Conservation (phyloP, 2,888 invertebrate species). For the Norana najaformis region DNA sequence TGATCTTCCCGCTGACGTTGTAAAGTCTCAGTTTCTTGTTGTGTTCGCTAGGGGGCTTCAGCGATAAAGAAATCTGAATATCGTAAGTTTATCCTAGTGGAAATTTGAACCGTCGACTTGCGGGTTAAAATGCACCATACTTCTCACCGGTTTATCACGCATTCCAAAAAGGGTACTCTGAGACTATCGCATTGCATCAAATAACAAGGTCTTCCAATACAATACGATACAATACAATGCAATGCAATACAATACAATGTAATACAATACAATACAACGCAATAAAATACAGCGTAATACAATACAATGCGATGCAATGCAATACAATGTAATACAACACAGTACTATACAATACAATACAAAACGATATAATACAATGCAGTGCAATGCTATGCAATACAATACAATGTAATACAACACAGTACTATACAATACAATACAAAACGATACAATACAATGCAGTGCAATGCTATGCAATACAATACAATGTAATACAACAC, state of each 20-base stretch:
- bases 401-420: too few species aligned
- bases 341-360: too few species aligned
- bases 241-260: too few species aligned
- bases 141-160: background rate
- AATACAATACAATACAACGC: background rate
- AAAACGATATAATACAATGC: too few species aligned
- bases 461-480: background rate
- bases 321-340: too few species aligned
- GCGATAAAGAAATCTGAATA: background rate
- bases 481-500: too few species aligned
- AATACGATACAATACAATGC: too few species aligned
- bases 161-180: background rate
- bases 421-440: too few species aligned
- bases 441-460: background rate
- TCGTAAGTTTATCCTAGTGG: background rate
- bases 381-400: too few species aligned
- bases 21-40: background rate
- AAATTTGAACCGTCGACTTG: background rate
- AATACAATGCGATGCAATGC: too few species aligned
- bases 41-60: background rate
- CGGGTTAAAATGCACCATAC: background rate
- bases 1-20: background rate
- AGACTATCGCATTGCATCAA: background rate
- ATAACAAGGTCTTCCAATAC: background rate
- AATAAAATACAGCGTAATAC: too few species aligned